These are phyloP conservation scores for Drosophila ambigua DNA, from an alignment of 1,140 invertebrate species.

Conservation along the genomic window DNA sequence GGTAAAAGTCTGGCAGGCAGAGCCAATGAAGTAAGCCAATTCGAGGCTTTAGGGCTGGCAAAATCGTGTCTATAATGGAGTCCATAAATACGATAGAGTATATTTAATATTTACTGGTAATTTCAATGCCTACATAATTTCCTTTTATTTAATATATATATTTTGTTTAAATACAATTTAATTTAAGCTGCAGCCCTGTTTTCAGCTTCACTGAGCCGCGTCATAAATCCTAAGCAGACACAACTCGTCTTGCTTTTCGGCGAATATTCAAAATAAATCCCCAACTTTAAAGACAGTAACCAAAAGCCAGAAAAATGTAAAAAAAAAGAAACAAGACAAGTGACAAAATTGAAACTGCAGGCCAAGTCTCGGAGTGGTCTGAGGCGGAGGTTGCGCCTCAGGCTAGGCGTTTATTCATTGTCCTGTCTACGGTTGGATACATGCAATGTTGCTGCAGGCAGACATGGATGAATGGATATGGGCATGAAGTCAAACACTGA, in stretches of 20 bases:
- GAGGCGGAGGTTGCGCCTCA: no score
- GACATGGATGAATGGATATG: no score
- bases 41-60: constrained; percentile 17
- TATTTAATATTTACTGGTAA: no score
- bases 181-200: constrained; percentile 23
- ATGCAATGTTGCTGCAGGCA: no score
- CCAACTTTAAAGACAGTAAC: constrained; percentile 4
- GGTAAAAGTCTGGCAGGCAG: constrained; percentile 38
- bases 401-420: background rate
- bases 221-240: constrained; percentile 23
- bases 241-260: constrained; percentile 22
- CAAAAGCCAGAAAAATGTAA: background rate
- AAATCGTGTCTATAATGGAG: no score
- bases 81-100: no score
- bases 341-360: constrained; percentile 8
- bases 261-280: background rate
- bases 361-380: background rate
- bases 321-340: background rate
- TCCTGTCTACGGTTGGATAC: background rate
- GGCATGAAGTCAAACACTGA: background rate
- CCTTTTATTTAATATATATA: background rate
- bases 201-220: constrained; percentile 40
- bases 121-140: background rate
- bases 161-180: background rate
- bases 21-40: constrained; percentile 31